phyloP scores from a whole-genome alignment of 2,888 invertebrate genomes.

The Amphipyra berbera region DNA sequence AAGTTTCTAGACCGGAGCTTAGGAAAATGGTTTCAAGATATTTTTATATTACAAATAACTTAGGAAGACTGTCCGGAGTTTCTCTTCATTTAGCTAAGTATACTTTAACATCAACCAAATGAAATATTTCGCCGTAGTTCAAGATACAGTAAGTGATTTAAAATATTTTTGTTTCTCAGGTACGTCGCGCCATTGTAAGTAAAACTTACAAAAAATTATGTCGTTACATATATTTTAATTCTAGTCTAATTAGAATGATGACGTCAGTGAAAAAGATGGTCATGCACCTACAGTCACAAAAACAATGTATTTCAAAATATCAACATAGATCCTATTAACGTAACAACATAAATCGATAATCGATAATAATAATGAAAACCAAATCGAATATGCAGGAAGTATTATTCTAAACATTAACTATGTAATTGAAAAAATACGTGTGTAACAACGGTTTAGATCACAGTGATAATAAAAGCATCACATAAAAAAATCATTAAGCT shows the following conservation, averaged over 20 bases:
- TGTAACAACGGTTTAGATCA: conserved; percentile 13
- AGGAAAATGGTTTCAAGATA: conserved; percentile 15
- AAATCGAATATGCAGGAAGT: background rate
- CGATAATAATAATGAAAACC: background rate
- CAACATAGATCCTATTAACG: too few relatives aligned
- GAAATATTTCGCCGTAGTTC: conserved; percentile 9
- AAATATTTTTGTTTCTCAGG: too few relatives aligned
- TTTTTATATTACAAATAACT: conserved; percentile 34
- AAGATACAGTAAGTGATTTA: background rate
- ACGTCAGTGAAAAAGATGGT: too few relatives aligned
- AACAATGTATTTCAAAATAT: too few relatives aligned
- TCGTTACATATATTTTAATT: too few relatives aligned
- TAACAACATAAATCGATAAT: too few relatives aligned
- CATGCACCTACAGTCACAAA: too few relatives aligned
- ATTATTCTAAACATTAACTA: background rate
- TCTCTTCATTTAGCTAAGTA: conserved; percentile 5
- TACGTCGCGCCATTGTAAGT: too few relatives aligned
- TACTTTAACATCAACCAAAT: conserved; percentile 16
- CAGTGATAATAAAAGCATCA: conserved; percentile 15
- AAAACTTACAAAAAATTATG: too few relatives aligned
- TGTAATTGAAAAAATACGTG: conserved; percentile 12
- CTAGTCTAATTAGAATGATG: too few relatives aligned
- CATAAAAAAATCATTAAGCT: conserved; percentile 37
- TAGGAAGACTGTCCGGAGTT: conserved; percentile 6
- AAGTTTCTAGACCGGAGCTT: conserved; percentile 36